A percentile compares a stretch with the other conserved stretches of the same genome.
Evolutionary conservation across 2,113 vertebrate species (phyloP).

Genomic region (Microtus montanus): DNA sequence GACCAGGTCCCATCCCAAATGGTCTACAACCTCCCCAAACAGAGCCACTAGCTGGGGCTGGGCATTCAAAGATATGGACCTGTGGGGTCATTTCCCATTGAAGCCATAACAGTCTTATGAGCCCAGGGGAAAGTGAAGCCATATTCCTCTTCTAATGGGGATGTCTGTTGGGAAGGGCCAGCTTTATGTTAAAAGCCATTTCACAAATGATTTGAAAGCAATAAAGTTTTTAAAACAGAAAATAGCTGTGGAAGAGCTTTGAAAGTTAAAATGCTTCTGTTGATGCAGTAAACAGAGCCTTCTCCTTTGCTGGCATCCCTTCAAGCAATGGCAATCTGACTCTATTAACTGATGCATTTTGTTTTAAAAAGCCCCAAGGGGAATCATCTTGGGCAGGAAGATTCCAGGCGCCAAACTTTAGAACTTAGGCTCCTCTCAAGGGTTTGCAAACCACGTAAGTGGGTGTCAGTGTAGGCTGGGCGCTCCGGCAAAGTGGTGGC

Average conservation of each 20-base stretch:
- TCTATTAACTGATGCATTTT: constrained; percentile 64
- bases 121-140: neutral
- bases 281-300: constrained; percentile 28
- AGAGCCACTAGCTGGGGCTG: neutral
- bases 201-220: constrained; percentile 52
- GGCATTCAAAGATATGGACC: neutral
- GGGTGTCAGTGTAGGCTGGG: neutral
- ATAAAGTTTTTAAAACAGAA: constrained; percentile 44
- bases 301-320: constrained; percentile 36
- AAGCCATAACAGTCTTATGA: neutral
- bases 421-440: neutral
- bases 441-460: neutral
- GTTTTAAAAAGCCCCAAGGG: constrained; percentile 72
- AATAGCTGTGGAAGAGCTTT: constrained; percentile 52
- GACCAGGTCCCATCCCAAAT: neutral
- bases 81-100: neutral
- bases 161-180: neutral
- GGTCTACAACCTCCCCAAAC: neutral
- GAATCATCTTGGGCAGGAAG: constrained; percentile 25
- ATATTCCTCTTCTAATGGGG: neutral
- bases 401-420: constrained; percentile 23
- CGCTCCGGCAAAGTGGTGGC: neutral
- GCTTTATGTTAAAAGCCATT: constrained; percentile 53
- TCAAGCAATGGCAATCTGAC: constrained; percentile 61
- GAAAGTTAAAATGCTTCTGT: constrained; percentile 63